Percentiles rank a stretch among this genome's conserved stretches.
Conservation (phyloP, 2,888 invertebrate species). For the Drosophila melanosoma region DNA sequence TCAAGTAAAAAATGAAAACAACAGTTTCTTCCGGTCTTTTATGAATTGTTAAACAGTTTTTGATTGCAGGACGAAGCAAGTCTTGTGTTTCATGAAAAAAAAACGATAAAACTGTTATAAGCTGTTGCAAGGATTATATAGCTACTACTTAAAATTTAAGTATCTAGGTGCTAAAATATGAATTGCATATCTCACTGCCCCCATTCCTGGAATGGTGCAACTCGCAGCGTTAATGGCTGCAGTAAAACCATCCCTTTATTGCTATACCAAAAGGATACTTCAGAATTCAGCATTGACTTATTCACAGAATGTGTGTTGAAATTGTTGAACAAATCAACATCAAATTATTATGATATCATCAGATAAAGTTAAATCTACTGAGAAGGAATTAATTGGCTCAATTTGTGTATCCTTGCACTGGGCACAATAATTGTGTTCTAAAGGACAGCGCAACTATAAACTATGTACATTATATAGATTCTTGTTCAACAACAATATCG, state of each 20-base stretch:
- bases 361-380: not conserved
- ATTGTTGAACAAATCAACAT: not conserved
- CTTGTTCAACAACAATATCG: not conserved
- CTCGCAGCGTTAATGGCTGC: slow-evolving; percentile 1
- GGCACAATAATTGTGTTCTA: not conserved
- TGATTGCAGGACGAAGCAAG: slow-evolving; percentile 3
- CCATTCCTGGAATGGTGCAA: not conserved
- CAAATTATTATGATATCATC: not conserved
- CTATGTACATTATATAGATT: not conserved
- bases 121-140: slow-evolving; percentile 28
- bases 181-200: slow-evolving; percentile 43
- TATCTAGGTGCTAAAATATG: slow-evolving; percentile 26
- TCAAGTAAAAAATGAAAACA: not conserved
- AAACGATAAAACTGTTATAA: slow-evolving; percentile 12
- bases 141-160: slow-evolving; percentile 38
- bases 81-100: not conserved
- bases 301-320: not conserved
- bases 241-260: slow-evolving; percentile 37
- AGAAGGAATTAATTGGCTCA: not conserved
- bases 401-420: not conserved
- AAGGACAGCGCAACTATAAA: not conserved
- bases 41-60: slow-evolving; percentile 49
- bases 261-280: slow-evolving; percentile 2
- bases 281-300: not conserved
- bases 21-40: slow-evolving; percentile 13